These are phyloP conservation scores for Onychomys torridus DNA, from an alignment of 2,797 vertebrate species.

Conservation along the genomic window DNA sequence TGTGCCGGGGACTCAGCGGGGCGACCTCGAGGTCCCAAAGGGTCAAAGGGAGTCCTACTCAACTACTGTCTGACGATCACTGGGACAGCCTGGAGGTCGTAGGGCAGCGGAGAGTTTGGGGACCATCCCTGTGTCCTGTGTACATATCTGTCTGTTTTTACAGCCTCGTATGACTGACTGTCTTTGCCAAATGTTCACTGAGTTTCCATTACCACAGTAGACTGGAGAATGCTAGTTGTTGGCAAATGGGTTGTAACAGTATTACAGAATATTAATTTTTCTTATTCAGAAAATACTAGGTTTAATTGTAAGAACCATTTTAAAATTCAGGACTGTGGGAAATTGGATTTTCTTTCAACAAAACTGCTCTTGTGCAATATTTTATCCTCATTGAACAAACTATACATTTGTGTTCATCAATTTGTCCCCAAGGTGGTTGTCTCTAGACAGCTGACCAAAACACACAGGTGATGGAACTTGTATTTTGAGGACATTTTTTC, in stretches of 20 bases:
- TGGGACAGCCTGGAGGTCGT: conserved; percentile 80
- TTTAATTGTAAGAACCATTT: conserved; percentile 80
- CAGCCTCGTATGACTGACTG: conserved; percentile 84
- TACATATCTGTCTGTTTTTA: conserved; percentile 73
- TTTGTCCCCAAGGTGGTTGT: conserved; percentile 81
- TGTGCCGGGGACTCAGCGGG: conserved; percentile 85
- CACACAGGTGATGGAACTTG: conserved; percentile 71
- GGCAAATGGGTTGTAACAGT: conserved; percentile 86
- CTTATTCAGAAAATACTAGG: conserved; percentile 84
- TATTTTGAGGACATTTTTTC: conserved; percentile 77
- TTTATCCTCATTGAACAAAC: conserved; percentile 90
- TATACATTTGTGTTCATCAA: conserved; percentile 85
- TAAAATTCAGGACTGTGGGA: conserved; percentile 82
- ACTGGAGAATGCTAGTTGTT: conserved; percentile 81
- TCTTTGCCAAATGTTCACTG: conserved; percentile 89
- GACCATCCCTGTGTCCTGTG: conserved; percentile 75
- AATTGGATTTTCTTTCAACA: conserved; percentile 82
- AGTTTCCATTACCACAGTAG: conserved; percentile 85
- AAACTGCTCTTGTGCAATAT: conserved; percentile 92
- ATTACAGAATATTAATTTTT: conserved; percentile 87
- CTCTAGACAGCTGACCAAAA: conserved; percentile 83
- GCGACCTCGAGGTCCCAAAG: conserved; percentile 79
- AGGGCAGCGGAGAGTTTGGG: conserved; percentile 77
- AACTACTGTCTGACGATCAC: conserved; percentile 94
- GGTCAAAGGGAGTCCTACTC: conserved; percentile 89